Conservation (phyloP, 2,888 invertebrate genomes). For the Agrilus biguttatus region DNA sequence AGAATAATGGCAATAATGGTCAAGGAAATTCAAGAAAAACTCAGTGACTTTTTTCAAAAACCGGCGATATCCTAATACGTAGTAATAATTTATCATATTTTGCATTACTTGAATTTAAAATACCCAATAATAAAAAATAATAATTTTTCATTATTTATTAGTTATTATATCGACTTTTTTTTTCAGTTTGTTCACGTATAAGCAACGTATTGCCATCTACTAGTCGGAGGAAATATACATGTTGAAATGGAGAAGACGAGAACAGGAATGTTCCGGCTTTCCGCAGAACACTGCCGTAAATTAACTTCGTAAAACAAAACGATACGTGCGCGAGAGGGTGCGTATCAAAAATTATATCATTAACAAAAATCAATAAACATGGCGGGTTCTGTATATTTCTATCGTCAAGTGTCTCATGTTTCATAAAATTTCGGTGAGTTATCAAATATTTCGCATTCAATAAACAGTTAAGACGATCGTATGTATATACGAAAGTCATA, state of each 20-base stretch:
- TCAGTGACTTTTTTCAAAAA: too few relatives aligned
- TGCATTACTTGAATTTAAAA: too few relatives aligned
- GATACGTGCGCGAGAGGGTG: slow-evolving; percentile 1
- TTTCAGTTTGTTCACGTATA: too few relatives aligned
- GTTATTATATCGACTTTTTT: too few relatives aligned
- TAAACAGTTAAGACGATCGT: background rate
- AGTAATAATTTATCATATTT: too few relatives aligned
- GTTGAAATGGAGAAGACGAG: background rate
- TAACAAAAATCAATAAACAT: slow-evolving; percentile 30
- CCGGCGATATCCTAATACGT: too few relatives aligned
- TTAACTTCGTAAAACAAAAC: background rate
- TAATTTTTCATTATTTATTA: too few relatives aligned
- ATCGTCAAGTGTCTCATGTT: slow-evolving; percentile 20
- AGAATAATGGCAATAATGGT: too few relatives aligned
- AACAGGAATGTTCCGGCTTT: background rate
- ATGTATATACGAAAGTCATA: too few relatives aligned
- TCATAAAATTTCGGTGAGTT: slow-evolving; percentile 24
- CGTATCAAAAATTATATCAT: slow-evolving; percentile 9
- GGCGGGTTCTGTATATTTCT: slow-evolving; percentile 25
- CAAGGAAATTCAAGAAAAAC: too few relatives aligned
- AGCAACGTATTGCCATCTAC: too few relatives aligned
- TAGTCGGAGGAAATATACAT: background rate
- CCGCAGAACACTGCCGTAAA: background rate
- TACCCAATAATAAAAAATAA: too few relatives aligned
- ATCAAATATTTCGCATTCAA: slow-evolving; percentile 1